Evolutionary conservation across 2,797 vertebrate genomes (phyloP), one percentile per base, ranked within the genome.

Genomic region (Propithecus perrieri): DNA sequence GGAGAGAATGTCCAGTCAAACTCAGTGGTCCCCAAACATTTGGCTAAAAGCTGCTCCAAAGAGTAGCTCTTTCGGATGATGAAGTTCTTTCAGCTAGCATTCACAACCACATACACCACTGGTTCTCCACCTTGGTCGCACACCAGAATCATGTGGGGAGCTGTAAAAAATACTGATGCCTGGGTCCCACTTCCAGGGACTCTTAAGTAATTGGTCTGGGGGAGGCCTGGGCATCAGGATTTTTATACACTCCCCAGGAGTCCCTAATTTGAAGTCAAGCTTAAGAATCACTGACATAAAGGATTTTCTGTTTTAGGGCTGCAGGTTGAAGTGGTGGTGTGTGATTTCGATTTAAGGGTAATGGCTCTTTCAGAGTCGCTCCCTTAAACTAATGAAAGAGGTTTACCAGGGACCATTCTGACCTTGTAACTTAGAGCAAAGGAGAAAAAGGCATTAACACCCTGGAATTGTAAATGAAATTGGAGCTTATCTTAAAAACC

Each of bases 401-500:
- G 24, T 38, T 87, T 57, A 94, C 8, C 38, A 88, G 35, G 48
- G 69, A 41, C 63, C 18, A 67, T 79, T 90, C 35, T 94, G 90
- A 95, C 20, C 53, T 89, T 30, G 7, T 83, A 85, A 94, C 55
- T 87, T 92, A 89, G 1, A 95, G 28, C 13, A 72, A 55, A 85
- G 35, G 53, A 71, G 55, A 89, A 93, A 94, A 72, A 17, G 33
- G 17, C 43, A 76, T 95, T 72, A 81, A 85, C 0, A 2, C 26
- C 48, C 95, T 91, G 22, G 35, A 91, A 35, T n/a, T 84, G 4
- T 86, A 96, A 95, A 74, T 88, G 20, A 96, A 94, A 91, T 30
- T 71, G 12, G 43, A 91, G 46, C 38, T 95, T 72, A 91, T 95
- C 80, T 93, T 93, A 35, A 75, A 97, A 96, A 81, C 13, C 63